Evolutionary conservation across 2,888 invertebrate species (phyloP), one percentile per base, ranked within the genome.

Genomic region (Orchesellides sinensis): DNA sequence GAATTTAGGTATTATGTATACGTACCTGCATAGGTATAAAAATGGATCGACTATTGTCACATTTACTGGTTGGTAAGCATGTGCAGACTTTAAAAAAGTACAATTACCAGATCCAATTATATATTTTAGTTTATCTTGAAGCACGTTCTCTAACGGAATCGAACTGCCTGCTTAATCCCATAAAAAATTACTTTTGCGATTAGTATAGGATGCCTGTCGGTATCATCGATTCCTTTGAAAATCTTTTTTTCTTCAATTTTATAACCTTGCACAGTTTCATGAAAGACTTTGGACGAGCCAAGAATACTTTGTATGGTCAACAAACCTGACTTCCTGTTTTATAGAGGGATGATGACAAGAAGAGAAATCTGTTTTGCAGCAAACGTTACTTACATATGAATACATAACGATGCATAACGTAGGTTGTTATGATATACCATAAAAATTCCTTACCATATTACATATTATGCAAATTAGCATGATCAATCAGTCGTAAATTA

Each of bases 211-310:
- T 40, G 63, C 23, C 63, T 63, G 59, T 59, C 59, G 59, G 59
- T 27, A 35, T 63, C 63, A 63, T 63, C 40, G 63, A 40, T 63
- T 59, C n/a, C 27, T 25, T 29, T 27, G 35, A 8, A 12, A 35
- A 8, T 12, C 8, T 35, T 35, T 35, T 52, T 17, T 52, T 4
- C 52, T 52, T 52, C 19, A 17, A 40, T 45, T 77, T 77, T 63
- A 70, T 70, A 78, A 78, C 78, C 78, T 78, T 78, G 61, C 54
- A 63, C 40, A 78, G 69, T 78, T 78, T 78, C 78, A 78, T 45
- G 78, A 75, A 35, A 52, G 17, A 17, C 52, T n/a, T 32, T 17
- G 21, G 19, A 21, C 52, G 17, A 52, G 52, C 52, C 17, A 23
- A 17, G 32, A 63, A 63, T 25, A 23, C 14, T 56, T 19, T 10